A percentile compares a stretch with the other conserved stretches of the same genome.
These are phyloP conservation scores for Glaucomys volans DNA, from an alignment of 2,113 vertebrate species.

Conservation along the genomic window DNA sequence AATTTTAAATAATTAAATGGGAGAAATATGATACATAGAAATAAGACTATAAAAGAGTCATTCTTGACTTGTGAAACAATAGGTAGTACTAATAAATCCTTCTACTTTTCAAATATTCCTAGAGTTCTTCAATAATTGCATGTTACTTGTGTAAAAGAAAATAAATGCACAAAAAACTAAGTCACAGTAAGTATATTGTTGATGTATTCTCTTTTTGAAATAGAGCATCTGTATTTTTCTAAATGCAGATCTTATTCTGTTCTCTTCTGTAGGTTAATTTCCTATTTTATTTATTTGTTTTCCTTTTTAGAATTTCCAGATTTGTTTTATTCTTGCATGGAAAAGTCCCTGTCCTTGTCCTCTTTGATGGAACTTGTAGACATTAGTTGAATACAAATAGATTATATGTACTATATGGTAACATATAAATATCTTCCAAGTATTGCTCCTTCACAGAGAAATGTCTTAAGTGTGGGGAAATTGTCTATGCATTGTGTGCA, in stretches of 20 bases:
- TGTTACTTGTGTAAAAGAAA: constrained; percentile 24
- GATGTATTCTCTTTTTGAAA: constrained; percentile 7
- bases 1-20: not conserved
- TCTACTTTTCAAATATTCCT: constrained; percentile 19
- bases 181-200: not conserved
- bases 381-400: constrained; percentile 1
- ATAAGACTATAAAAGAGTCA: not conserved
- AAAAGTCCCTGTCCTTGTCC: not conserved
- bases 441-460: constrained; percentile 3
- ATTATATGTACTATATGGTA: not conserved
- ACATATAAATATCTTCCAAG: constrained; percentile 11
- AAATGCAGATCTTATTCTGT: not conserved
- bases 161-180: constrained; percentile 18
- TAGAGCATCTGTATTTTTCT: constrained; percentile 32
- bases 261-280: constrained; percentile 49
- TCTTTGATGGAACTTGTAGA: constrained; percentile 42
- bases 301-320: constrained; percentile 48
- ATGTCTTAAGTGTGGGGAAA: not conserved
- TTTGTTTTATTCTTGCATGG: not conserved
- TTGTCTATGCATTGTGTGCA: not conserved
- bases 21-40: not conserved
- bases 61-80: not conserved
- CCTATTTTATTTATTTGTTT: constrained; percentile 31
- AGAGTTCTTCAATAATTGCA: not conserved
- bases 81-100: not conserved